Conservation (phyloP, 1,140 invertebrate species). For the Zelostemma sp. region DNA sequence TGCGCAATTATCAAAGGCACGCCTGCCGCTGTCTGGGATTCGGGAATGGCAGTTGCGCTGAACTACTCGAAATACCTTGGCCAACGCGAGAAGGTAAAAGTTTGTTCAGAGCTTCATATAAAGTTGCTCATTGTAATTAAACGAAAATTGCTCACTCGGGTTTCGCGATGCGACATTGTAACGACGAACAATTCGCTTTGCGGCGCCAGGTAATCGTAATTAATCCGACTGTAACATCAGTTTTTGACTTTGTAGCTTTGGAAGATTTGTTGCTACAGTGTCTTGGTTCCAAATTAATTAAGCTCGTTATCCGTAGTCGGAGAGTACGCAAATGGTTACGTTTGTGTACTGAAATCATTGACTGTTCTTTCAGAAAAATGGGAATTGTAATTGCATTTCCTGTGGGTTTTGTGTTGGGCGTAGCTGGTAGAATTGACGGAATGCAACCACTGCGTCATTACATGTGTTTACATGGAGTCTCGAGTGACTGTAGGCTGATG, state of each 20-base stretch:
- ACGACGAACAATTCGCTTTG: neutral
- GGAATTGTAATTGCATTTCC: neutral
- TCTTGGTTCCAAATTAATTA: too few relatives aligned
- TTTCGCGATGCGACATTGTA: neutral
- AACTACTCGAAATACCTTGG: constrained; percentile 22
- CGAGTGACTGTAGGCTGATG: constrained; percentile 54
- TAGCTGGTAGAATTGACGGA: neutral
- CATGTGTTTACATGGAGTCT: constrained; percentile 52
- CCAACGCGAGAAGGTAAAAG: constrained; percentile 5
- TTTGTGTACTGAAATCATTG: neutral
- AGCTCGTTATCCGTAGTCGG: too few relatives aligned
- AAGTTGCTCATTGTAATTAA: constrained; percentile 18
- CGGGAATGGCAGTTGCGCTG: constrained; percentile 26
- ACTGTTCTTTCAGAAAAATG: neutral
- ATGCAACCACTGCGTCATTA: neutral
- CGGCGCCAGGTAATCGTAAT: too few relatives aligned
- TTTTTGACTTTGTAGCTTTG: too few relatives aligned
- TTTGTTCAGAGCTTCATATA: constrained; percentile 6
- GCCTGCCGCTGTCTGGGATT: constrained; percentile 36
- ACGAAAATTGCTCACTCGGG: constrained; percentile 7
- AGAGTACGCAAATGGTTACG: too few relatives aligned
- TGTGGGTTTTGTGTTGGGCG: neutral
- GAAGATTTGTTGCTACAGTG: too few relatives aligned
- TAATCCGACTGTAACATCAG: too few relatives aligned
- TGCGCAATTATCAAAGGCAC: constrained; percentile 51